phyloP scores from a whole-genome alignment of 2,113 vertebrate species.

The Leuciscus idus region DNA sequence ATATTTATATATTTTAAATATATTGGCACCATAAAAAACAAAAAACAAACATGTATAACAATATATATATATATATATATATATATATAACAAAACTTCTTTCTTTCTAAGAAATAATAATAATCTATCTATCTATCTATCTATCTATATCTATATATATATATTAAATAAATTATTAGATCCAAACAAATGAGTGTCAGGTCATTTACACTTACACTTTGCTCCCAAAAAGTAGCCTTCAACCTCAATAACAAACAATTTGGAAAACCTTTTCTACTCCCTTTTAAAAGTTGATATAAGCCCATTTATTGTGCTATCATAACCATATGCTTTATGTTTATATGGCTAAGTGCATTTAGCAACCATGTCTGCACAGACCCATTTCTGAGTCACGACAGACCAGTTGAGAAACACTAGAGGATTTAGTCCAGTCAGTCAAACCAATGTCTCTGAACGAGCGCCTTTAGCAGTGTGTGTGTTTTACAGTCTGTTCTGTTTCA shows the following conservation, averaged over 20 bases:
- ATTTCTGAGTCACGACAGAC: not conserved
- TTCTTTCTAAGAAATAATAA: too few relatives aligned
- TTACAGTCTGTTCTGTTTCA: slow-evolving; percentile 54
- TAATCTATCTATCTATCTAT: too few relatives aligned
- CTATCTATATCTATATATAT: too few relatives aligned
- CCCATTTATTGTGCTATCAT: not conserved
- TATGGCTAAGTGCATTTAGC: not conserved
- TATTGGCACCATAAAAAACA: too few relatives aligned
- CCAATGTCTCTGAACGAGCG: not conserved
- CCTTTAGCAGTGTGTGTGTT: slow-evolving; percentile 47
- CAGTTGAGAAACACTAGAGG: not conserved
- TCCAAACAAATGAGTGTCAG: too few relatives aligned
- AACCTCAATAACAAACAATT: not conserved
- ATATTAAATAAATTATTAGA: too few relatives aligned
- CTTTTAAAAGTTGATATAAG: not conserved
- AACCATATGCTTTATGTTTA: not conserved
- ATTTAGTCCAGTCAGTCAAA: not conserved
- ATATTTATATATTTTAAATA: too few relatives aligned
- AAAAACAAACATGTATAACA: too few relatives aligned
- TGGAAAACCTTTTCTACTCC: not conserved
- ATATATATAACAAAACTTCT: too few relatives aligned
- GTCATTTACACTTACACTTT: too few relatives aligned
- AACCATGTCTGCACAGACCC: not conserved
- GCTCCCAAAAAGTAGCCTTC: too few relatives aligned
- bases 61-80: too few relatives aligned